phyloP scores from a whole-genome alignment of 1,140 invertebrate species.

The Drosophila pruinosa region DNA sequence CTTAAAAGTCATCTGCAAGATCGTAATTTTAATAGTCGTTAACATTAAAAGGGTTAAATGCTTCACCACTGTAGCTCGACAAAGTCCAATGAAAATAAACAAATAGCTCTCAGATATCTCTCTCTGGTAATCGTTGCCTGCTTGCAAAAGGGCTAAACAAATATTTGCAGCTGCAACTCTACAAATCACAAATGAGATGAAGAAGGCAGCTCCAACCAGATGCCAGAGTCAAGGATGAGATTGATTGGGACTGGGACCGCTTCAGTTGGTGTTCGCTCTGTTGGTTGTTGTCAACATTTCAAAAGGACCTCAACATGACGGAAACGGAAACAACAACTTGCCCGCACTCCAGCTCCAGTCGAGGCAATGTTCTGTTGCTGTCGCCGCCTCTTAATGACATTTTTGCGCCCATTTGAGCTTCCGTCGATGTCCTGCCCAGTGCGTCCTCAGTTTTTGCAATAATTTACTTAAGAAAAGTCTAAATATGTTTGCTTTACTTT shows the following conservation, averaged over 20 bases:
- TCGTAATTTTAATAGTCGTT: neutral
- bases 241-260: neutral
- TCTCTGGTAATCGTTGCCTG: constrained; percentile 47
- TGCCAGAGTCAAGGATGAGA: constrained; percentile 7
- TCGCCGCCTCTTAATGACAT: constrained; percentile 68
- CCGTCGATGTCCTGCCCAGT: constrained; percentile 40
- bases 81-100: constrained; percentile 62
- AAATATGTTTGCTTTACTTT: constrained; percentile 51
- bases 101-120: constrained; percentile 17
- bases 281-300: constrained; percentile 44
- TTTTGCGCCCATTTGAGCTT: constrained; percentile 76
- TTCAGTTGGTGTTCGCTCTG: constrained; percentile 5
- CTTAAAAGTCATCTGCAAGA: neutral
- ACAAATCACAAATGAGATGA: constrained; percentile 68
- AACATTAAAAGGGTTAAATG: constrained; percentile 41
- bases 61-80: constrained; percentile 19
- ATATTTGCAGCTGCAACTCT: constrained; percentile 70
- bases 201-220: neutral
- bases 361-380: constrained; percentile 15
- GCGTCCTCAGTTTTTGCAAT: constrained; percentile 66
- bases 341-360: constrained; percentile 31
- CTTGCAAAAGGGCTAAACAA: constrained; percentile 73
- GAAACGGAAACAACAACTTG: constrained; percentile 78
- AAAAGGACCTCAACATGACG: constrained; percentile 65
- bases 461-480: constrained; percentile 77